Evolutionary conservation across 2,797 vertebrate species (phyloP).

Genomic region (Botia almorhae): DNA sequence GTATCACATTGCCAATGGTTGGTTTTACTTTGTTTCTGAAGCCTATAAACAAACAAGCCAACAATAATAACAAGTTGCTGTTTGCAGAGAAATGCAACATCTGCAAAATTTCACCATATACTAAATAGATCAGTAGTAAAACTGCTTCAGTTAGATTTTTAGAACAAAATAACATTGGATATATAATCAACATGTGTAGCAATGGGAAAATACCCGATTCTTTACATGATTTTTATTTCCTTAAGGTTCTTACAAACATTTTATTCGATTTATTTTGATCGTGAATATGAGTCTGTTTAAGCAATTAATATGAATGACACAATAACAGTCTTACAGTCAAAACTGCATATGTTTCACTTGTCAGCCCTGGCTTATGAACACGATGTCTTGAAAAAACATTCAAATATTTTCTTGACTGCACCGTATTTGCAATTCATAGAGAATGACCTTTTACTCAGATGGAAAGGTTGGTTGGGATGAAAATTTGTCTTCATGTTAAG

Average conservation of each 20-base stretch:
- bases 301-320: conserved; percentile 14
- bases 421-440: conserved; percentile 41
- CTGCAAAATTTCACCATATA: background rate
- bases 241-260: background rate
- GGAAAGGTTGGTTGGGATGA: conserved; percentile 63
- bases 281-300: background rate
- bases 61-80: conserved; percentile 5
- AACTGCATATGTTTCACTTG: conserved; percentile 18
- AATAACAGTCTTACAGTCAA: conserved; percentile 17
- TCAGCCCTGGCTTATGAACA: conserved; percentile 14
- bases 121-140: conserved; percentile 12
- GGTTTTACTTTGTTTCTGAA: conserved; percentile 29
- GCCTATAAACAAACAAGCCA: conserved; percentile 42
- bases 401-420: conserved; percentile 29
- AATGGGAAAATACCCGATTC: background rate
- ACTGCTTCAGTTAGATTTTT: background rate
- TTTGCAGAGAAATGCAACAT: conserved; percentile 5
- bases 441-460: conserved; percentile 46
- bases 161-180: background rate
- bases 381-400: background rate
- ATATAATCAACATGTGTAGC: background rate
- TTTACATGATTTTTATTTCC: background rate
- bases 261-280: background rate
- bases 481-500: conserved; percentile 67
- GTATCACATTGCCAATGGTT: conserved; percentile 44